phyloP scores from a whole-genome alignment of 2,113 vertebrate genomes.

The Lanius collurio region DNA sequence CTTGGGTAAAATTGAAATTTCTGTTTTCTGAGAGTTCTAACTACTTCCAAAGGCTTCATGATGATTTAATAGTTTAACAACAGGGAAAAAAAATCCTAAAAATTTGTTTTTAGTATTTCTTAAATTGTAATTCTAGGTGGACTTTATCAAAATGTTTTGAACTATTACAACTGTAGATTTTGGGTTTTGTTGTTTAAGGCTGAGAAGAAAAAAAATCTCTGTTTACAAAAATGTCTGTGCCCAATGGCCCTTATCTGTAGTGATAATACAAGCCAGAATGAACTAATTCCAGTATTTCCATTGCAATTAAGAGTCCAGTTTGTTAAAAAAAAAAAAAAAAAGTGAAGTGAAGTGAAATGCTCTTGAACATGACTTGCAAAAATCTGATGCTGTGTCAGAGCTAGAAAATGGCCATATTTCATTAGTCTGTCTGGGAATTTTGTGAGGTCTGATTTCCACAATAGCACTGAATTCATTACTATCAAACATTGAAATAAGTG shows the following conservation, averaged over 20 bases:
- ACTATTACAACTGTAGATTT: not conserved
- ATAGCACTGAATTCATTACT: not conserved
- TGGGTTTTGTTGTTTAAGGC: not conserved
- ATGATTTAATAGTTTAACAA: not conserved
- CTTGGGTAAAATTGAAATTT: not conserved
- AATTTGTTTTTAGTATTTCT: not conserved
- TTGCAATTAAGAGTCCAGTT: not conserved
- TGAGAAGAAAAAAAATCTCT: not conserved
- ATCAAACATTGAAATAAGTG: conserved; percentile 19
- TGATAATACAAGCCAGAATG: not conserved
- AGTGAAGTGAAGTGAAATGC: not conserved
- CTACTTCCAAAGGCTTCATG: not conserved
- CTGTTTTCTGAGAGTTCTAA: not conserved
- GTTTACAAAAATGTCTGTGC: not conserved
- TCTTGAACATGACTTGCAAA: not conserved
- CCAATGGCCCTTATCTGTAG: not conserved
- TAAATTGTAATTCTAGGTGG: not conserved
- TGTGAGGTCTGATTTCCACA: not conserved
- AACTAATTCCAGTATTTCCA: not conserved
- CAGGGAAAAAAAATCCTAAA: not conserved
- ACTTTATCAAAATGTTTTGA: not conserved
- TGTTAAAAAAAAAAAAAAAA: not conserved
- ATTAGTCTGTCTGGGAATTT: not conserved
- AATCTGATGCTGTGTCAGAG: not conserved
- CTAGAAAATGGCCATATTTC: not conserved